A percentile compares a stretch with the other conserved stretches of the same genome.
Evolutionary conservation across 2,888 invertebrate genomes (phyloP).

Genomic region (Drosophila koepferae): DNA sequence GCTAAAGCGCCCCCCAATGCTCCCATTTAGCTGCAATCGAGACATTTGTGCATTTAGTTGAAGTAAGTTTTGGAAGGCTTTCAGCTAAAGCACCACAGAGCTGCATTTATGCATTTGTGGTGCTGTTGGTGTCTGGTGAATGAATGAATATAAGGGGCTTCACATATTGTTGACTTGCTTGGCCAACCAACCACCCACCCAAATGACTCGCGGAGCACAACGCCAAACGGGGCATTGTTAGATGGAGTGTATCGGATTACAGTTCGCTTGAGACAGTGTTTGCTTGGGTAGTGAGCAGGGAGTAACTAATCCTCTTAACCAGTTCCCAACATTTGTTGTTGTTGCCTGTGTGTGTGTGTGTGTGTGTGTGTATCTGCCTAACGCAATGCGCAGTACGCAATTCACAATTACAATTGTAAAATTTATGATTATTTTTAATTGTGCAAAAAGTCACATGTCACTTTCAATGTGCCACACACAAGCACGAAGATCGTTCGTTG

Average conservation of each 20-base stretch:
- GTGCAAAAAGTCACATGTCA: conserved; percentile 52
- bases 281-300: conserved; percentile 19
- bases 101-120: conserved; percentile 9
- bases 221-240: conserved; percentile 51
- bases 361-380: too few relatives aligned
- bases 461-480: conserved; percentile 12
- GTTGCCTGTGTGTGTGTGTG: background rate
- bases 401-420: conserved; percentile 34
- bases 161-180: conserved; percentile 47
- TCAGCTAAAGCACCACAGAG: conserved; percentile 10
- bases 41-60: conserved; percentile 65
- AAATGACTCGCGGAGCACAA: conserved; percentile 65
- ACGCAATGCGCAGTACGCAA: conserved; percentile 19
- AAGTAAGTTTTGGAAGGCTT: conserved; percentile 54
- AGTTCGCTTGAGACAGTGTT: conserved; percentile 19
- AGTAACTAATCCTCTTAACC: conserved; percentile 56
- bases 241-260: conserved; percentile 75
- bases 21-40: conserved; percentile 45
- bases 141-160: conserved; percentile 61
- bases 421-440: conserved; percentile 39
- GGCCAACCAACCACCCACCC: conserved; percentile 56
- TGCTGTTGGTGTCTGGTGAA: conserved; percentile 9
- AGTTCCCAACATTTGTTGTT: conserved; percentile 17
- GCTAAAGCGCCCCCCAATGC: conserved; percentile 25
- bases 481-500: conserved; percentile 33